These are phyloP conservation scores for Hypotaenidia philippensis DNA, from an alignment of 2,797 vertebrate genomes.

Conservation along the genomic window DNA sequence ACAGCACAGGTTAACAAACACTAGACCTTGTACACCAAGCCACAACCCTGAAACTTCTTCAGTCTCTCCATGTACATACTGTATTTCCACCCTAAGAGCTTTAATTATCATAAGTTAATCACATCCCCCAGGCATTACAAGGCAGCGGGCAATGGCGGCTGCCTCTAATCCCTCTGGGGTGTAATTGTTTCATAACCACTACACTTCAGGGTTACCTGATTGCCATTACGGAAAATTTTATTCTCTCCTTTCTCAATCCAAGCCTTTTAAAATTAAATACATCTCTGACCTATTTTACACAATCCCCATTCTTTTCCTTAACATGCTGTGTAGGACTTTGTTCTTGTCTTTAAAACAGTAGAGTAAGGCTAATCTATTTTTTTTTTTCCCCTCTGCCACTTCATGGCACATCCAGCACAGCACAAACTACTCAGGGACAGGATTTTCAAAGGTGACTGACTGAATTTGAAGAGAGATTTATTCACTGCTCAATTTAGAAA, in stretches of 20 bases:
- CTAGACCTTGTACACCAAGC: neutral
- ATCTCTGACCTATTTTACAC: constrained; percentile 63
- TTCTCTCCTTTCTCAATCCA: constrained; percentile 19
- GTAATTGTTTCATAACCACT: constrained; percentile 70
- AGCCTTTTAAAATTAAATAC: constrained; percentile 59
- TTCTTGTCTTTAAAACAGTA: constrained; percentile 56
- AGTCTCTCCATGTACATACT: neutral
- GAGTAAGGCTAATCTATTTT: neutral
- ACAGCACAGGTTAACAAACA: neutral
- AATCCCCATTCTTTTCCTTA: constrained; percentile 37
- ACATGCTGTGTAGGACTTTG: constrained; percentile 10
- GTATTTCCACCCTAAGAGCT: constrained; percentile 13
- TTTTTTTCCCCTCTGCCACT: neutral
- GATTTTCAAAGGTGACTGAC: constrained; percentile 10
- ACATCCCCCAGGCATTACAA: constrained; percentile 38
- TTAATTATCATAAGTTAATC: constrained; percentile 71
- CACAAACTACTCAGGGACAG: neutral
- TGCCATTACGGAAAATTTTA: constrained; percentile 33
- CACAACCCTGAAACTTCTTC: neutral
- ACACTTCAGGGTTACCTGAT: constrained; percentile 59
- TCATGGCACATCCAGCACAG: neutral
- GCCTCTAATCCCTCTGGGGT: constrained; percentile 36
- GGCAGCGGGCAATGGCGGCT: neutral
- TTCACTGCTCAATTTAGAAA: constrained; percentile 43
- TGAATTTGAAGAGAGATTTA: constrained; percentile 7